Percentiles rank a stretch among this genome's conserved stretches.
Conservation (phyloP, 2,888 invertebrate species). For the Cinara cedri region DNA sequence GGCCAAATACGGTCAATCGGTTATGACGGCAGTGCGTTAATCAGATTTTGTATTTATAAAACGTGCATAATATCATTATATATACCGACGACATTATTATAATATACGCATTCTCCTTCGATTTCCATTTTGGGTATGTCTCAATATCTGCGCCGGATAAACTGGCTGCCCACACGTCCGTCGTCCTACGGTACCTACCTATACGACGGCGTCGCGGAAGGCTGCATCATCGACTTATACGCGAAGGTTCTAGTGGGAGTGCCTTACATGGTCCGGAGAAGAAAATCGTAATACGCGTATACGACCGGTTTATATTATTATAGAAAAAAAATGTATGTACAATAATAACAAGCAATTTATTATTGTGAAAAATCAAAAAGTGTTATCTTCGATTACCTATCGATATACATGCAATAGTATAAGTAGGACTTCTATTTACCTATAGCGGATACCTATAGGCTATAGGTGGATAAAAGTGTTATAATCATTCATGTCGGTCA, state of each 20-base stretch:
- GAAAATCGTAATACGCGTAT: conserved; percentile 39
- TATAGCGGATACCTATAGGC: too few species aligned
- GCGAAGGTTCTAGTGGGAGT: conserved; percentile 51
- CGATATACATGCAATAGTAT: too few species aligned
- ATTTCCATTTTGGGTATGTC: conserved; percentile 52
- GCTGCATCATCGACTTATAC: conserved; percentile 24
- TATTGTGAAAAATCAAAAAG: too few species aligned
- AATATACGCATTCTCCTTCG: conserved; percentile 40
- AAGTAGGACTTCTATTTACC: too few species aligned
- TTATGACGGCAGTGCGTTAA: conserved; percentile 12
- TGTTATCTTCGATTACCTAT: too few species aligned
- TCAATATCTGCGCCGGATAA: conserved; percentile 38
- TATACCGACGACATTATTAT: not conserved
- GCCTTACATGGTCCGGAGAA: conserved; percentile 52
- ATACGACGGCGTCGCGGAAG: conserved; percentile 5
- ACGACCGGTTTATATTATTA: conserved; percentile 50
- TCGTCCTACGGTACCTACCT: conserved; percentile 34
- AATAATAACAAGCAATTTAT: too few species aligned
- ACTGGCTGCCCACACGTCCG: conserved; percentile 44
- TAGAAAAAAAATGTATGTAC: too few species aligned
- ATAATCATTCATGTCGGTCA: too few species aligned
- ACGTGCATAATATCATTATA: not conserved
- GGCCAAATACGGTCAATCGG: conserved; percentile 44
- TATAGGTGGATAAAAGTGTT: too few species aligned
- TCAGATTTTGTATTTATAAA: conserved; percentile 39